Conservation (phyloP, 2,797 vertebrate species). For the Melanotaenia parkinsoni region DNA sequence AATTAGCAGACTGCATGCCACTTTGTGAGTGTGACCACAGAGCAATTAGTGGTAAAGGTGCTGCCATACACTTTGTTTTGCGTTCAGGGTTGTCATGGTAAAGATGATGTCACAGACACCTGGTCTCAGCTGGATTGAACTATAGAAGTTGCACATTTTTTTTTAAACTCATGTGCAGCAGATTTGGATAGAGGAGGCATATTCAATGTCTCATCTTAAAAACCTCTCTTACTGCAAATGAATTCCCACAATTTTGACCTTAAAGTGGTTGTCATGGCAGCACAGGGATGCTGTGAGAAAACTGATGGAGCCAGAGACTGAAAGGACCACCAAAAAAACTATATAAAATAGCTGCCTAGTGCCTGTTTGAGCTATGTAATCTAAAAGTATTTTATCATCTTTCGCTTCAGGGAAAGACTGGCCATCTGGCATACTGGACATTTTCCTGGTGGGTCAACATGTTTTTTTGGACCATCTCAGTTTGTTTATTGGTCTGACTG, state of each 20-base stretch:
- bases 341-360: background rate
- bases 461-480: no score
- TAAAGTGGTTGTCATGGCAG: constrained; percentile 3
- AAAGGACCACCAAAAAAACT: no score
- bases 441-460: no score
- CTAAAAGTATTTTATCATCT: no score
- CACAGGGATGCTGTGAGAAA: background rate
- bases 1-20: background rate
- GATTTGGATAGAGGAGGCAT: background rate
- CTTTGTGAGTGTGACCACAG: background rate
- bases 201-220: background rate
- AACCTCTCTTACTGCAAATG: background rate
- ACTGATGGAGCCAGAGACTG: no score
- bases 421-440: no score
- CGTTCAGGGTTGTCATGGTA: background rate
- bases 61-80: background rate
- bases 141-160: background rate
- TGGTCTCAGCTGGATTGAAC: background rate
- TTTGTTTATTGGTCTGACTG: no score
- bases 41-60: background rate
- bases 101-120: background rate
- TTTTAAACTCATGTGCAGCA: no score
- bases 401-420: no score
- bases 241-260: background rate
- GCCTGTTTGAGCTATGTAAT: background rate